Percentiles rank a stretch among this genome's conserved stretches.
Conservation (phyloP, 2,113 vertebrate species). For the Leptobrachium leishanense region DNA sequence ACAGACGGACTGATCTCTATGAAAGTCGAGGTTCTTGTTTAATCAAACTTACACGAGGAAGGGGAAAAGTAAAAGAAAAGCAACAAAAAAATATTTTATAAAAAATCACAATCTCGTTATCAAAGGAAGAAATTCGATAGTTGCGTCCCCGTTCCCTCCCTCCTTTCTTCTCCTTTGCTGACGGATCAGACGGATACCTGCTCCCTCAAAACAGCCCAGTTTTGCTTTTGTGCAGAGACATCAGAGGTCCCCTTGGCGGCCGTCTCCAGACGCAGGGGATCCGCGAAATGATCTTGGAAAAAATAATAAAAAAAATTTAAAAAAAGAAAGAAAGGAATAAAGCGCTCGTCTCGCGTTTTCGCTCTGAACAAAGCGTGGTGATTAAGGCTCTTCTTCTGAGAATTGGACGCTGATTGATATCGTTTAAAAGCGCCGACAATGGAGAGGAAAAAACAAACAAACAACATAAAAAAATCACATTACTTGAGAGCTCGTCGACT, state of each 20-base stretch:
- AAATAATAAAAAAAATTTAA: no score
- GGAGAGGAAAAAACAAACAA: neutral
- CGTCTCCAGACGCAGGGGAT: neutral
- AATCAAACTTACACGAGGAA: neutral
- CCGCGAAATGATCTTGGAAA: neutral
- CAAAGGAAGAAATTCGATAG: neutral
- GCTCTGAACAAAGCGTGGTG: constrained; percentile 6
- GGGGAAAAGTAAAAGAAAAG: no score
- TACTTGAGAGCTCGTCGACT: constrained; percentile 16
- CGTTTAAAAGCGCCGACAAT: neutral
- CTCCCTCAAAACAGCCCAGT: neutral
- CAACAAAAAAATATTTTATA: neutral
- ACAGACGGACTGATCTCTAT: neutral
- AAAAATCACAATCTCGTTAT: neutral
- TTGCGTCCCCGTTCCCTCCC: neutral
- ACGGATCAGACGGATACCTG: neutral
- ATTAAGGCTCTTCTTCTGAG: neutral
- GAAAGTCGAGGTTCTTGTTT: neutral
- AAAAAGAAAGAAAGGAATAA: no score
- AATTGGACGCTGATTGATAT: neutral
- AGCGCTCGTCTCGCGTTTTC: neutral
- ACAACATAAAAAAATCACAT: constrained; percentile 18
- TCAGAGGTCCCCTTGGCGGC: neutral
- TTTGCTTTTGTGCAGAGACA: neutral
- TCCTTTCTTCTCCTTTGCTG: neutral